A percentile compares a stretch with the other conserved stretches of the same genome.
These are phyloP conservation scores for Promerops cafer DNA, from an alignment of 2,113 vertebrate genomes.

Conservation along the genomic window DNA sequence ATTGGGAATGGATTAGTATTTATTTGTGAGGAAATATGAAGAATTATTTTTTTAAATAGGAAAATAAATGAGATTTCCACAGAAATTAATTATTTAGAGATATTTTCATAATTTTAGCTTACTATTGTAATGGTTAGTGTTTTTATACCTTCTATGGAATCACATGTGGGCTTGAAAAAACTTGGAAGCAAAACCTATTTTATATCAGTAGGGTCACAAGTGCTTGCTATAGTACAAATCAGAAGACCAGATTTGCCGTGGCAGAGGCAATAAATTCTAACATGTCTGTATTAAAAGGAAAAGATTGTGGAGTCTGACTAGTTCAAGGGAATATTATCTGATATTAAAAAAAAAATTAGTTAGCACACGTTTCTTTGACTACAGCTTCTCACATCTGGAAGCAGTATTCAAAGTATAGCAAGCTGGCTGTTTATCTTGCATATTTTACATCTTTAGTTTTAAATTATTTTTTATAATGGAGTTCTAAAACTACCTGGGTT, in stretches of 20 bases:
- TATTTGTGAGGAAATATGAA: neutral
- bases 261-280: neutral
- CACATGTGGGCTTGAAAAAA: neutral
- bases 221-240: neutral
- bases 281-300: neutral
- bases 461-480: neutral
- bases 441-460: neutral
- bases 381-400: neutral
- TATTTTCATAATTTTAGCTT: neutral
- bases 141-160: neutral
- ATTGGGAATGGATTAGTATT: neutral
- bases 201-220: neutral
- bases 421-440: neutral
- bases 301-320: neutral
- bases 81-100: neutral
- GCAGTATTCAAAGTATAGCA: neutral
- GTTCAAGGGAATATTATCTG: neutral
- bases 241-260: neutral
- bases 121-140: neutral
- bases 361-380: neutral
- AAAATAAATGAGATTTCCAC: neutral
- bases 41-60: neutral
- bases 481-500: neutral
- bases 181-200: neutral
- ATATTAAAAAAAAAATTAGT: neutral